Evolutionary conservation across 2,888 invertebrate species (phyloP).

Genomic region (Marronus borbonicus): DNA sequence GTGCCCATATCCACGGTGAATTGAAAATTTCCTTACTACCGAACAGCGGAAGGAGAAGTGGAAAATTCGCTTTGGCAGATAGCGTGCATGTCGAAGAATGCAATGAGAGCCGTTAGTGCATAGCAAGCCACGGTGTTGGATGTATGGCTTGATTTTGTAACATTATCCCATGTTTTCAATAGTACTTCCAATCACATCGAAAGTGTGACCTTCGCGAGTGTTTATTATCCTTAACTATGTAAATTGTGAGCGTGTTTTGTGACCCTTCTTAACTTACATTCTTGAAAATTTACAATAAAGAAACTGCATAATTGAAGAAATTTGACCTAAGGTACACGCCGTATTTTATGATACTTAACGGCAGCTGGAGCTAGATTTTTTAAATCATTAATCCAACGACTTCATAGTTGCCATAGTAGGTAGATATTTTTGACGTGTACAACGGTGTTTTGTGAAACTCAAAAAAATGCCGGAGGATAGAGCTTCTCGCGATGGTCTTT

Average conservation of each 20-base stretch:
- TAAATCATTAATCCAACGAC: constrained; percentile 25
- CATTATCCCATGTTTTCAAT: constrained; percentile 59
- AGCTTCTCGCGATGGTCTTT: constrained; percentile 80
- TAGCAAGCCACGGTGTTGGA: constrained; percentile 64
- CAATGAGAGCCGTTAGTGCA: constrained; percentile 61
- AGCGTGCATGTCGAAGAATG: constrained; percentile 48
- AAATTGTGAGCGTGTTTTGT: constrained; percentile 45
- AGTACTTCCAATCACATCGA: constrained; percentile 52
- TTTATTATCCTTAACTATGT: constrained; percentile 51
- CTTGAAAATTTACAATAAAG: constrained; percentile 26
- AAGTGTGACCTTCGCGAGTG: constrained; percentile 51
- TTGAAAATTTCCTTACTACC: constrained; percentile 19
- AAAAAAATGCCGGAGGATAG: constrained; percentile 73
- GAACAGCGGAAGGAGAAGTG: constrained; percentile 47
- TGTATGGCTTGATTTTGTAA: constrained; percentile 67
- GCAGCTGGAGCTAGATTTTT: constrained; percentile 38
- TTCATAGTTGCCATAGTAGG: constrained; percentile 36
- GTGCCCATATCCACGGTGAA: constrained; percentile 12
- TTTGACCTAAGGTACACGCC: constrained; percentile 44
- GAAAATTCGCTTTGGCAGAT: constrained; percentile 17
- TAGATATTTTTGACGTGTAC: constrained; percentile 33
- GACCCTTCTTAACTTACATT: constrained; percentile 33
- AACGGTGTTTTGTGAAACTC: constrained; percentile 44
- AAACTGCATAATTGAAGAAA: constrained; percentile 17
- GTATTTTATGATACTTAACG: constrained; percentile 43